Evolutionary conservation across 2,113 vertebrate species (phyloP).

Genomic region (Megaptera novaeangliae): DNA sequence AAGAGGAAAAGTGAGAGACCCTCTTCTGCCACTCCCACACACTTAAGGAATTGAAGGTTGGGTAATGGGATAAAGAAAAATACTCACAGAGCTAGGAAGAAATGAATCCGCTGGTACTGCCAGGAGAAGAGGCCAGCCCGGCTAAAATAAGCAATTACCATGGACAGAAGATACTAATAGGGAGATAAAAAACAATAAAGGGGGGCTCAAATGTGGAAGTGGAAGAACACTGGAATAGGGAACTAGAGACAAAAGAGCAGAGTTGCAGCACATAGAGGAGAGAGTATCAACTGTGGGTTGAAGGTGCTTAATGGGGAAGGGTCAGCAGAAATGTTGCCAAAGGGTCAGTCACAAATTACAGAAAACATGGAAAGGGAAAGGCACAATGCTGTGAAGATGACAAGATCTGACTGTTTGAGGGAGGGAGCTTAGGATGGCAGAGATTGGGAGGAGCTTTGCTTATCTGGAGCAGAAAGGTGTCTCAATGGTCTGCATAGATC

Average conservation of each 20-base stretch:
- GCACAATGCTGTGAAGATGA: neutral
- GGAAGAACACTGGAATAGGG: neutral
- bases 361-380: neutral
- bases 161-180: neutral
- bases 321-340: neutral
- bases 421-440: too few species aligned
- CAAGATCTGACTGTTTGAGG: neutral
- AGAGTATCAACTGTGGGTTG: neutral
- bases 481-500: neutral
- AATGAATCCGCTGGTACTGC: neutral
- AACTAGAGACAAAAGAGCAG: too few species aligned
- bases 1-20: too few species aligned
- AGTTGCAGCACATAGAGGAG: neutral
- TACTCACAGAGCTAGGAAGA: neutral
- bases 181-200: neutral
- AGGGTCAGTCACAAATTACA: neutral
- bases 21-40: too few species aligned
- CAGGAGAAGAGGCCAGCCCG: neutral
- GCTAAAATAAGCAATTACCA: neutral
- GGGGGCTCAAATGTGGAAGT: neutral
- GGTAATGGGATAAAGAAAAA: neutral
- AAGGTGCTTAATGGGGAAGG: neutral
- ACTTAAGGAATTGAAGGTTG: too few species aligned
- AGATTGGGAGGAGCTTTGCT: too few species aligned
- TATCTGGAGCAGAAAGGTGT: neutral